These are phyloP conservation scores for Datnioides undecimradiatus DNA, from an alignment of 2,113 vertebrate species.

Conservation along the genomic window DNA sequence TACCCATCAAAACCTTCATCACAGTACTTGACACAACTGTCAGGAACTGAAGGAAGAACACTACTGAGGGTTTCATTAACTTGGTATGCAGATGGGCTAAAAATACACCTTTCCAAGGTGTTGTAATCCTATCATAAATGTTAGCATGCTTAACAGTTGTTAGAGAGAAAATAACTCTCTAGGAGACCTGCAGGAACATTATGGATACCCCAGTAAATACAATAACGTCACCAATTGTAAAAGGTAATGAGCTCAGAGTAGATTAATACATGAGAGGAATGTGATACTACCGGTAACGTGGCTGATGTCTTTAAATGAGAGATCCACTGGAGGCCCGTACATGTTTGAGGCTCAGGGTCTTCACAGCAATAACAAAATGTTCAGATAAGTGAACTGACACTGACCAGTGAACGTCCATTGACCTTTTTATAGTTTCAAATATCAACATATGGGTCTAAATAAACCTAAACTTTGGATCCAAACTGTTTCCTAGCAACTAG, in stretches of 20 bases:
- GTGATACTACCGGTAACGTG: slow-evolving; percentile 13
- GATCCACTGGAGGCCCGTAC: slow-evolving; percentile 50
- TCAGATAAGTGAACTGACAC: not conserved
- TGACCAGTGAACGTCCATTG: not conserved
- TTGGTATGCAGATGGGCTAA: not conserved
- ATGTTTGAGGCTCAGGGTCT: slow-evolving; percentile 13
- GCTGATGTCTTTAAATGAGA: slow-evolving; percentile 41
- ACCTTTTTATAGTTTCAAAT: not conserved
- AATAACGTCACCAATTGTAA: not conserved
- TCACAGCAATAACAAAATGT: not conserved
- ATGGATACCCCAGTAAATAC: not conserved
- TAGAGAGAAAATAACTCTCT: not conserved
- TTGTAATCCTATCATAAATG: not conserved
- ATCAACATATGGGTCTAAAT: not conserved
- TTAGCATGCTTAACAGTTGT: not conserved
- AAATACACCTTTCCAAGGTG: not conserved
- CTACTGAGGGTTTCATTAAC: not conserved
- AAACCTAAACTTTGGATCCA: not conserved
- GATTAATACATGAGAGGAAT: not conserved
- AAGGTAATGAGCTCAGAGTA: not conserved
- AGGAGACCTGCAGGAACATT: not conserved
- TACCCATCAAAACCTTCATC: not conserved
- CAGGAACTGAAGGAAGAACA: not conserved
- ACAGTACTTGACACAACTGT: not conserved
- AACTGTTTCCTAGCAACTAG: slow-evolving; percentile 11